phyloP scores from a whole-genome alignment of 2,113 vertebrate species.

The Hydrochoerus hydrochaeris region DNA sequence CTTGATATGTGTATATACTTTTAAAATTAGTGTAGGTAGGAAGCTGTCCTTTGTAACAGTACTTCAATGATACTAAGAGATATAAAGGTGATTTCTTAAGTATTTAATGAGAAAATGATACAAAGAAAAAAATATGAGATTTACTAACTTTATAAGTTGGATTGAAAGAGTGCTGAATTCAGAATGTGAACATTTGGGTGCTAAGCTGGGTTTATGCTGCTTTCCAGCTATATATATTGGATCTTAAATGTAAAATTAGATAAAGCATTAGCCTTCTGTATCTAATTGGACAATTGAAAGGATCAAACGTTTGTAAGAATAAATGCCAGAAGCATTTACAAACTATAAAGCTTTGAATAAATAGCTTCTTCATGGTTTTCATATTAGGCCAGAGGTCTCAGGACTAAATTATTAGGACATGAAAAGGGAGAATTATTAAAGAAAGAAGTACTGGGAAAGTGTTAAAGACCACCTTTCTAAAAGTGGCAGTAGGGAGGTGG shows the following conservation, averaged over 20 bases:
- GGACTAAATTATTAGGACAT: slow-evolving; percentile 25
- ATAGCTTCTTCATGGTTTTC: not conserved
- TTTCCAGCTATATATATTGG: slow-evolving; percentile 44
- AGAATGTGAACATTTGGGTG: slow-evolving; percentile 39
- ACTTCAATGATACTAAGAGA: not conserved
- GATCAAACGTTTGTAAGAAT: slow-evolving; percentile 50
- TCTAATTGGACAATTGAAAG: not conserved
- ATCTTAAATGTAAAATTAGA: slow-evolving; percentile 15
- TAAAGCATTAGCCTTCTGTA: not conserved
- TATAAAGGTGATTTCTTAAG: not conserved
- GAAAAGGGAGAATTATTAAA: not conserved
- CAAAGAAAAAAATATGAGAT: slow-evolving; percentile 23
- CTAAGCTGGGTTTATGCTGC: not conserved
- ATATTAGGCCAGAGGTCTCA: slow-evolving; percentile 12
- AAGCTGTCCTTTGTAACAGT: slow-evolving; percentile 26
- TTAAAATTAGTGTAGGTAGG: slow-evolving; percentile 35
- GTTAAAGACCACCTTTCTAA: slow-evolving; percentile 33
- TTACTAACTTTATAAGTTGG: slow-evolving; percentile 36
- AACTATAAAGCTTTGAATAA: slow-evolving; percentile 40
- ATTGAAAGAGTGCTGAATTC: slow-evolving; percentile 17
- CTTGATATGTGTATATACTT: not conserved
- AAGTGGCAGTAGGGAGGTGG: not conserved
- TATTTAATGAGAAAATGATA: slow-evolving; percentile 40
- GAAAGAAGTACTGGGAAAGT: not conserved
- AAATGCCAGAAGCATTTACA: slow-evolving; percentile 4